A percentile compares a stretch with the other conserved stretches of the same genome.
Evolutionary conservation across 2,113 vertebrate species (phyloP).

Genomic region (Colinus virginianus): DNA sequence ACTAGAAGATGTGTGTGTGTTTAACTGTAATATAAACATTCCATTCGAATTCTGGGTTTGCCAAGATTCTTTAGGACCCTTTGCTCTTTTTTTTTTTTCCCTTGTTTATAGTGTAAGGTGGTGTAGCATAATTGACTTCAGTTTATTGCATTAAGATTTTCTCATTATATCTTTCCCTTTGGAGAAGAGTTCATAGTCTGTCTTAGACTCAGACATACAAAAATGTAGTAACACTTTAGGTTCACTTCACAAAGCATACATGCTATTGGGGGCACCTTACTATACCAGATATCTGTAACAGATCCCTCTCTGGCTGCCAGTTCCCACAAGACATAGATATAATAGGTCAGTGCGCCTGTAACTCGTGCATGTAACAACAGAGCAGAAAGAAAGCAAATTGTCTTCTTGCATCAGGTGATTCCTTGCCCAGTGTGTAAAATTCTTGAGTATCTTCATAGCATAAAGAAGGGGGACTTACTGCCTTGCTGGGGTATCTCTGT

Average conservation of each 20-base stretch:
- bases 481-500: background rate
- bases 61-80: background rate
- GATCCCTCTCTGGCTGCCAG: background rate
- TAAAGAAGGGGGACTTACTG: background rate
- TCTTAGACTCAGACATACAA: background rate
- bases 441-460: background rate
- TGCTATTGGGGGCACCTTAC: background rate
- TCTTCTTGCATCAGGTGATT: background rate
- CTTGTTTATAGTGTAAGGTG: slow-evolving; percentile 5
- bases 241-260: background rate
- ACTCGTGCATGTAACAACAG: rapidly evolving
- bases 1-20: background rate
- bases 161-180: slow-evolving; percentile 45
- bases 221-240: background rate
- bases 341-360: background rate
- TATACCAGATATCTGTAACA: background rate
- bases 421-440: background rate
- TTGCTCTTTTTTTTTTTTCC: background rate
- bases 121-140: background rate
- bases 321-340: background rate
- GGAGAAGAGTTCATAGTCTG: slow-evolving; percentile 33
- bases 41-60: background rate
- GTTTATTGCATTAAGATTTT: slow-evolving; percentile 4
- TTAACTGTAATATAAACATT: background rate
- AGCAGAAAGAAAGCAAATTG: background rate